These are phyloP conservation scores for Chesias legatella DNA, from an alignment of 2,888 invertebrate genomes.

Conservation along the genomic window DNA sequence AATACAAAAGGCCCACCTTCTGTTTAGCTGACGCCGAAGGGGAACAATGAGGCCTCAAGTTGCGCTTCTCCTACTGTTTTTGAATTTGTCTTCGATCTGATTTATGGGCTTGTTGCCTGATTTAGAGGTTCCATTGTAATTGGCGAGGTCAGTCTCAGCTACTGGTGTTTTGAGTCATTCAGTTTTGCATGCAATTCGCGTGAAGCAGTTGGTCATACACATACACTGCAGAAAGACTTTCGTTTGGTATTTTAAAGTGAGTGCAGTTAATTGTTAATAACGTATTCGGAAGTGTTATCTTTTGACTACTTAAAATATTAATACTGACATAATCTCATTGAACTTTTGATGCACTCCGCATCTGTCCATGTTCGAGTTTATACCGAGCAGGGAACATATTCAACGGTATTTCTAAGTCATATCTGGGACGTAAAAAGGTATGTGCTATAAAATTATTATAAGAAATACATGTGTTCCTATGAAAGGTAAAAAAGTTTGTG, in stretches of 20 bases:
- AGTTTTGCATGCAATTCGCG: constrained; percentile 54
- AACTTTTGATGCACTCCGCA: no score
- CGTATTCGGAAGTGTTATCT: no score
- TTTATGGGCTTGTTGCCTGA: constrained; percentile 67
- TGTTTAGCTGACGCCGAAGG: constrained; percentile 76
- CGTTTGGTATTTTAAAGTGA: constrained; percentile 15
- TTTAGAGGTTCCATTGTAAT: constrained; percentile 74
- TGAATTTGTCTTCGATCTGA: constrained; percentile 74
- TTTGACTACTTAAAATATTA: no score
- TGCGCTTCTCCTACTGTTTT: constrained; percentile 79
- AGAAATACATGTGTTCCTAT: no score
- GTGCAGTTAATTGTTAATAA: not conserved
- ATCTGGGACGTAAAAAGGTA: no score
- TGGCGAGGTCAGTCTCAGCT: constrained; percentile 57
- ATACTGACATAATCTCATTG: no score
- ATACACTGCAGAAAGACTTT: constrained; percentile 25
- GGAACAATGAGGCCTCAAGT: constrained; percentile 73
- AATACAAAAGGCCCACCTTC: constrained; percentile 76
- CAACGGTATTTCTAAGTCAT: no score
- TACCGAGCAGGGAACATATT: no score
- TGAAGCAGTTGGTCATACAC: constrained; percentile 34
- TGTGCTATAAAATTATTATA: no score
- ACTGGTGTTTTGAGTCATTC: constrained; percentile 48
- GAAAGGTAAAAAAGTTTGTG: no score
- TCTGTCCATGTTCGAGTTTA: no score